These are phyloP conservation scores for Vombatus ursinus DNA, from an alignment of 2,113 vertebrate genomes.

Conservation along the genomic window DNA sequence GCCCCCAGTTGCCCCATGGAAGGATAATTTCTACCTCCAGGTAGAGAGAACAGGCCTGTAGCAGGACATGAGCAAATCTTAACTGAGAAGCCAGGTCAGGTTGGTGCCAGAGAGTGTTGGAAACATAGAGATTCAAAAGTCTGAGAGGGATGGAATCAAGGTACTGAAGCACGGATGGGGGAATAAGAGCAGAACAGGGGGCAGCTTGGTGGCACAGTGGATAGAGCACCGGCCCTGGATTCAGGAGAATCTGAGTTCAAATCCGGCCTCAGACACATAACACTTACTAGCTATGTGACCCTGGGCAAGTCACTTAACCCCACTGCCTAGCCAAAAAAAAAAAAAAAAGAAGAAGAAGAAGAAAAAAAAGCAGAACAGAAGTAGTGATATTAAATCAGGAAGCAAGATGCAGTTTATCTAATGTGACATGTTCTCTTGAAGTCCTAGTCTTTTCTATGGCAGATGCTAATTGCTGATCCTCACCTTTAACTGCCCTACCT, in stretches of 20 bases:
- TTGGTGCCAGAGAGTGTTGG: background rate
- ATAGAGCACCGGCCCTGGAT: too few relatives aligned
- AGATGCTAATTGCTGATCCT: background rate
- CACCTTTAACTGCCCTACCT: background rate
- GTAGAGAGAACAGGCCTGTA: background rate
- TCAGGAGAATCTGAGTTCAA: too few relatives aligned
- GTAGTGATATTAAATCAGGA: background rate
- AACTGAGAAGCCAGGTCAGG: background rate
- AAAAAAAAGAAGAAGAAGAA: too few relatives aligned
- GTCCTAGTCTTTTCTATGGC: background rate
- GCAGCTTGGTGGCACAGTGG: too few relatives aligned
- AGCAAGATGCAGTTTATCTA: background rate
- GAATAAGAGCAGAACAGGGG: background rate
- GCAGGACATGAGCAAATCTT: too few relatives aligned
- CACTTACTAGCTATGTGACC: too few relatives aligned
- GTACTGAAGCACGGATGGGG: background rate
- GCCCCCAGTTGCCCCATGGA: background rate
- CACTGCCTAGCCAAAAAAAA: too few relatives aligned
- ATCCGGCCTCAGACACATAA: too few relatives aligned
- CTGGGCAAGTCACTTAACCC: too few relatives aligned
- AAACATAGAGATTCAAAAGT: background rate
- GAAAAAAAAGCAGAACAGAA: background rate
- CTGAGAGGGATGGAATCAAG: background rate
- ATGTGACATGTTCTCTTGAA: background rate
- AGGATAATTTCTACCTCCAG: background rate